phyloP scores from a whole-genome alignment of 2,888 invertebrate genomes.

The Volucella inflata region DNA sequence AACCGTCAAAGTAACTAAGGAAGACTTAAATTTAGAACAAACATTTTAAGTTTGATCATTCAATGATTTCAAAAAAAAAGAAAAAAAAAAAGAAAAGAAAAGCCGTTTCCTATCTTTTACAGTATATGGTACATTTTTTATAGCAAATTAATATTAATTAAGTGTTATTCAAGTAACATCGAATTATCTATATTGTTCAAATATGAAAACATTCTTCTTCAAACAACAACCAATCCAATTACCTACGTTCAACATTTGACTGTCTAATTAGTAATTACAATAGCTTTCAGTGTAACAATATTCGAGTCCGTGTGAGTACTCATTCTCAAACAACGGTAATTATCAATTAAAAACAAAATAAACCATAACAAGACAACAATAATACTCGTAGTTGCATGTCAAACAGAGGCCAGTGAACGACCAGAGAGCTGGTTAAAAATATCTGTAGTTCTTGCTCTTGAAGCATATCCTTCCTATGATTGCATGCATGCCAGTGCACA shows the following conservation, averaged over 20 bases:
- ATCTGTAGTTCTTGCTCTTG: not conserved
- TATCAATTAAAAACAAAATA: constrained; percentile 32
- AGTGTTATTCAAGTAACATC: no score
- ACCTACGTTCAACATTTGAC: constrained; percentile 2
- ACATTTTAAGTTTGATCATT: no score
- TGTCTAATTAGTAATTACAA: constrained; percentile 53
- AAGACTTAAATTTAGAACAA: no score
- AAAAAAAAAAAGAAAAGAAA: no score
- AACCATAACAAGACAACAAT: constrained; percentile 10
- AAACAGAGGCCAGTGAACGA: constrained; percentile 14
- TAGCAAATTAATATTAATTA: no score
- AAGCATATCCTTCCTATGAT: constrained; percentile 64
- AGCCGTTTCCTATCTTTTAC: no score
- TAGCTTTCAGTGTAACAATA: constrained; percentile 3
- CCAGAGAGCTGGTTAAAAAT: not conserved
- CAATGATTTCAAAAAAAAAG: no score
- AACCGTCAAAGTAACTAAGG: no score
- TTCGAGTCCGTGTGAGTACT: not conserved
- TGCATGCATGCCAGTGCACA: constrained; percentile 40
- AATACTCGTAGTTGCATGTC: not conserved
- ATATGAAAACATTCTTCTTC: no score
- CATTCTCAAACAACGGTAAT: constrained; percentile 39
- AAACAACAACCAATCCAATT: not conserved
- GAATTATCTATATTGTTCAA: no score
- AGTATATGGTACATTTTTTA: no score